Evolutionary conservation across 1,140 invertebrate species (phyloP), one percentile per base, ranked within the genome.

Genomic region (Bombus sylvicola): DNA sequence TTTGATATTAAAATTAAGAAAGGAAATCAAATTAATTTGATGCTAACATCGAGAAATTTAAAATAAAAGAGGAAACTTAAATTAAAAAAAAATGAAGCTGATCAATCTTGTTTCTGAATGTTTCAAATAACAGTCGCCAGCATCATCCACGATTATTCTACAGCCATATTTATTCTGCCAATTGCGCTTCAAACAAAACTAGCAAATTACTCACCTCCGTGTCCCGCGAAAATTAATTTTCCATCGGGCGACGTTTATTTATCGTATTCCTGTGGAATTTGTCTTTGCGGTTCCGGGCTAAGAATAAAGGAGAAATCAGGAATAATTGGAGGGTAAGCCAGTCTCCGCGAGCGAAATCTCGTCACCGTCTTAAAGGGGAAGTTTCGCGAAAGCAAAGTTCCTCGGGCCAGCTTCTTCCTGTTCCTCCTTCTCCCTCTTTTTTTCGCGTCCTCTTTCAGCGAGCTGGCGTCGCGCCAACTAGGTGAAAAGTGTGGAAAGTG

Each of bases 401-500:
- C 91, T 90, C 90, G 79, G 39, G 86, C 81, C 84, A 79, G 64
- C 75, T 88, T 89, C 89, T 91, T 83, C 69, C 76, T 57, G n/a
- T 59, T 82, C 66, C 3, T 39, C 88, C 85, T 81, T 71, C 75
- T 81, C 75, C 59, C 47, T 73, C 80, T 87, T 88, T 89, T 83
- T 34, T 53, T 81, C 53, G 53, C 72, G 34, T 85, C 80, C 73
- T 83, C 86, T 81, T 75, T 85, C 89, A 79, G 81, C 75, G 78
- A 86, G 81, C 91, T 95, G 95, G 94, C 94, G 75, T 80, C n/a
- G 73, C 85, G 94, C 95, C 95, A 95, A 95, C 92, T 95, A 89
- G 95, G 94, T 95, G 94, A 95, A 95, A 95, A 95, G 94, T 94
- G 91, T 92, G 88, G 93, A 93, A 95, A 94, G 94, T 93, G 93